A percentile compares a stretch with the other conserved stretches of the same genome.
Evolutionary conservation across 2,113 vertebrate genomes (phyloP).

Genomic region (Mus spicilegus): DNA sequence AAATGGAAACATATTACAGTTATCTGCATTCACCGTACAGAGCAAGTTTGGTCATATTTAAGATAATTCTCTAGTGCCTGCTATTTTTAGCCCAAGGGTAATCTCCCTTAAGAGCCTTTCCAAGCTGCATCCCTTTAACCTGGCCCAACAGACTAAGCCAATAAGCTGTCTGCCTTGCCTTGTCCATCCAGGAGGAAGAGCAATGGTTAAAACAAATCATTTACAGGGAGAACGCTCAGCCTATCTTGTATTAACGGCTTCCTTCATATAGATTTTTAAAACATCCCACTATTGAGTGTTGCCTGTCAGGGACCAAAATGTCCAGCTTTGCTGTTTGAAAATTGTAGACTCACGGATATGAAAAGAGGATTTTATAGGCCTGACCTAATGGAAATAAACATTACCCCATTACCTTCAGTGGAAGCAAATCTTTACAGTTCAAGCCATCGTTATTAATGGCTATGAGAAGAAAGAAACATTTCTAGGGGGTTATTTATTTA

Average conservation of each 20-base stretch:
- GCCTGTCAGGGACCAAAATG: constrained; percentile 85
- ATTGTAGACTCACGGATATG: constrained; percentile 76
- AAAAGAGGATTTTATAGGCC: constrained; percentile 84
- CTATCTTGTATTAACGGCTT: constrained; percentile 86
- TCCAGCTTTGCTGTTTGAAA: constrained; percentile 85
- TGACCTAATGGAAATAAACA: constrained; percentile 83
- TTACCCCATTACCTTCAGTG: constrained; percentile 75
- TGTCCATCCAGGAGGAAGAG: constrained; percentile 83
- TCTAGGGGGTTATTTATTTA: constrained; percentile 68
- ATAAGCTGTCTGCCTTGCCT: constrained; percentile 93
- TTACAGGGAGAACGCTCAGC: constrained; percentile 82
- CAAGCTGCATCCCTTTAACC: constrained; percentile 93
- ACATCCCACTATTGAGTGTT: constrained; percentile 80
- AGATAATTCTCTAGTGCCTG: constrained; percentile 91
- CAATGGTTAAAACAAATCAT: constrained; percentile 89
- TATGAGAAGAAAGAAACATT: constrained; percentile 68
- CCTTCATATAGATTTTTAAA: constrained; percentile 83
- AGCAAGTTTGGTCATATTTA: constrained; percentile 91
- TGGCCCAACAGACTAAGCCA: constrained; percentile 96
- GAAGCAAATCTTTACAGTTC: constrained; percentile 77
- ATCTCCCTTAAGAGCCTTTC: constrained; percentile 96
- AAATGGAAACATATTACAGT: constrained; percentile 91
- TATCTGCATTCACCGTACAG: constrained; percentile 89
- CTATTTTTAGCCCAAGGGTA: constrained; percentile 97
- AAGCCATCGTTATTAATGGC: constrained; percentile 68